Evolutionary conservation across 2,888 invertebrate species (phyloP).

Genomic region (Hypolimnas misippus): DNA sequence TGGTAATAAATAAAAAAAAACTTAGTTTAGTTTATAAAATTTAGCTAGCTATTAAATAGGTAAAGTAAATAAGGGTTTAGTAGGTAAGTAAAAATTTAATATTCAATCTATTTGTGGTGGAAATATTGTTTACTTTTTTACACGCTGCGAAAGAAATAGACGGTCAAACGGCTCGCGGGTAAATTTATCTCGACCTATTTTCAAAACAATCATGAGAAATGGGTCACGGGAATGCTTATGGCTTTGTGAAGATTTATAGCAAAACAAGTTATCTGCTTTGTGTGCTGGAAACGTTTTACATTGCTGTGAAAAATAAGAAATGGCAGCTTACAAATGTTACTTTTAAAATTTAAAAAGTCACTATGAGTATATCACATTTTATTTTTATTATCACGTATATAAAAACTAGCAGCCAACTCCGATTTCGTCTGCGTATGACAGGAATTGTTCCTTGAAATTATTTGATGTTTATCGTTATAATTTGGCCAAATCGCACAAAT

Average conservation of each 20-base stretch:
- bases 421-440: too few species aligned
- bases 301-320: neutral
- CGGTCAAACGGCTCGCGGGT: constrained; percentile 65
- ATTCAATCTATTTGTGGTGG: constrained; percentile 22
- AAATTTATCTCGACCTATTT: constrained; percentile 74
- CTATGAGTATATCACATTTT: neutral
- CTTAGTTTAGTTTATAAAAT: too few species aligned
- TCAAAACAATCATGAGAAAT: constrained; percentile 68
- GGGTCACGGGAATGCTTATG: constrained; percentile 61
- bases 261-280: constrained; percentile 5
- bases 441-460: too few species aligned
- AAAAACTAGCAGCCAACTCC: too few species aligned
- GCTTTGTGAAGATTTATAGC: constrained; percentile 23
- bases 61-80: too few species aligned
- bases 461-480: too few species aligned
- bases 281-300: neutral
- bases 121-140: constrained; percentile 48
- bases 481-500: too few species aligned
- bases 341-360: neutral
- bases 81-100: too few species aligned
- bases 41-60: too few species aligned
- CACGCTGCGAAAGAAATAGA: constrained; percentile 66
- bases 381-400: neutral
- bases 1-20: too few species aligned
- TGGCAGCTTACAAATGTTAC: neutral